These are phyloP conservation scores for Percopsis transmontana DNA, from an alignment of 2,113 vertebrate genomes.

Conservation along the genomic window DNA sequence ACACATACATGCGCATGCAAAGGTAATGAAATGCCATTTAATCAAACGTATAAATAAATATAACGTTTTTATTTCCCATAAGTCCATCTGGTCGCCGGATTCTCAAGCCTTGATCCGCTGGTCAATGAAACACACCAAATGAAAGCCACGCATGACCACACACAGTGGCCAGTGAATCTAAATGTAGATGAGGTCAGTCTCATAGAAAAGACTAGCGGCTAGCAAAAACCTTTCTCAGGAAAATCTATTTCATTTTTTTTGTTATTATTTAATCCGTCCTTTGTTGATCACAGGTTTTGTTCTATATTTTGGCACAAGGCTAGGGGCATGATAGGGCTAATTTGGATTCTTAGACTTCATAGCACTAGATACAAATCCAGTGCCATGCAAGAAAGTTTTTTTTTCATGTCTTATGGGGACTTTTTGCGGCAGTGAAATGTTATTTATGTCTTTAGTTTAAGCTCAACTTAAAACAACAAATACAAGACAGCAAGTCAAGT, in stretches of 20 bases:
- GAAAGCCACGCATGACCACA: constrained; percentile 68
- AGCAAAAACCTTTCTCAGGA: constrained; percentile 68
- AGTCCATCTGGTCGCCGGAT: constrained; percentile 71
- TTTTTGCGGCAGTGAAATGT: too few relatives aligned
- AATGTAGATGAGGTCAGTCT: constrained; percentile 71
- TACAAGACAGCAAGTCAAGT: neutral
- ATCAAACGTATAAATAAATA: constrained; percentile 76
- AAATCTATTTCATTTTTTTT: constrained; percentile 54
- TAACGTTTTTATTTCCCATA: constrained; percentile 73
- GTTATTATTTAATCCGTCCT: neutral
- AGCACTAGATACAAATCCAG: neutral
- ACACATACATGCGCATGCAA: constrained; percentile 44
- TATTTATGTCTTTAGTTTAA: too few relatives aligned
- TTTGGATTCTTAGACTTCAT: neutral
- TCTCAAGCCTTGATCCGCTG: constrained; percentile 61
- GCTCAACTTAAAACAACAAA: neutral
- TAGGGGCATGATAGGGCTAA: too few relatives aligned
- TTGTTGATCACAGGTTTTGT: constrained; percentile 9
- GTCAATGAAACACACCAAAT: constrained; percentile 65
- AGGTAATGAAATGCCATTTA: constrained; percentile 73
- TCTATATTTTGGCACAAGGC: too few relatives aligned
- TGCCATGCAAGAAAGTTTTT: too few relatives aligned
- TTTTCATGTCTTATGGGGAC: too few relatives aligned
- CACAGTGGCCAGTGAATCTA: constrained; percentile 63
- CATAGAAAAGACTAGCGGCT: constrained; percentile 50